These are phyloP conservation scores for Cephus runcator DNA, from an alignment of 2,888 invertebrate species.

Conservation along the genomic window DNA sequence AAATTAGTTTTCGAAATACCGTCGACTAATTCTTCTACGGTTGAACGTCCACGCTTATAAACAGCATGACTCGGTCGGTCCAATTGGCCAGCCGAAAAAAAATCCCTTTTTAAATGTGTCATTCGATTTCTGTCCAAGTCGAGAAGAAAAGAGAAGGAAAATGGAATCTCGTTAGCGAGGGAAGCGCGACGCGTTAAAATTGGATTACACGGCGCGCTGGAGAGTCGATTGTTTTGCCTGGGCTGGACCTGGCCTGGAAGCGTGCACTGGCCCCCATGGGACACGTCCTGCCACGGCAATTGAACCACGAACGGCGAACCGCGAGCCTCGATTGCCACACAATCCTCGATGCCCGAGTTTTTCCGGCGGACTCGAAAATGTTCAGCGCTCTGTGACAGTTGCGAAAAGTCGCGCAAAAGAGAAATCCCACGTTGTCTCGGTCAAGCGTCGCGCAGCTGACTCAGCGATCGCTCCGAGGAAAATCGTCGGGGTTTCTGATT, in stretches of 20 bases:
- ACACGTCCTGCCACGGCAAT: conserved; percentile 27
- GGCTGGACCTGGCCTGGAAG: background rate
- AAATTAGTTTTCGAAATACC: background rate
- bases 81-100: background rate
- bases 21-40: background rate
- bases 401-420: conserved; percentile 10
- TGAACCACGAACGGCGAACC: conserved; percentile 17
- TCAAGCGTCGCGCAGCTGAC: background rate
- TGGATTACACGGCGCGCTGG: background rate
- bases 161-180: background rate
- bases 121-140: background rate
- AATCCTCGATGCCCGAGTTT: conserved; percentile 29
- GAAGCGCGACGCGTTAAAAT: background rate
- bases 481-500: background rate
- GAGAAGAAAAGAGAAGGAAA: background rate
- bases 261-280: background rate
- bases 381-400: conserved; percentile 28
- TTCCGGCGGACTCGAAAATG: conserved; percentile 35
- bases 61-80: background rate
- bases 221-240: background rate
- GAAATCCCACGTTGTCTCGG: conserved; percentile 7
- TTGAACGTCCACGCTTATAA: background rate
- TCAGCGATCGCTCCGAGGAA: background rate
- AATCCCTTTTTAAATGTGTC: background rate
- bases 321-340: conserved; percentile 28